phyloP scores from a whole-genome alignment of 92 coral and sea anemone species.

The Actinernus sp. region DNA sequence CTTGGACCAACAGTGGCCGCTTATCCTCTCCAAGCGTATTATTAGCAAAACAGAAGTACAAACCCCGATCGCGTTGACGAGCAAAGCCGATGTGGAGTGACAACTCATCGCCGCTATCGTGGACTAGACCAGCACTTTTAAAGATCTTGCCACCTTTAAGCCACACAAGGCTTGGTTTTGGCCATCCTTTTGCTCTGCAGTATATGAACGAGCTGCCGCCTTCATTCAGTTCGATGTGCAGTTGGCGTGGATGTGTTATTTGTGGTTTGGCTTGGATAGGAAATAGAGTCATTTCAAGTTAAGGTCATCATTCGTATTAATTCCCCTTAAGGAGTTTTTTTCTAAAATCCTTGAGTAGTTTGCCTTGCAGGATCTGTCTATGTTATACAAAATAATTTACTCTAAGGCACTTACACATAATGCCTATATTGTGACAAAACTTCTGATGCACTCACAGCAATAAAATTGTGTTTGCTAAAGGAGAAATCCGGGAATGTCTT shows the following conservation, averaged over 20 bases:
- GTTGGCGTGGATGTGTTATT: constrained; percentile 7
- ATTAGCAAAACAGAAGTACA: constrained; percentile 21
- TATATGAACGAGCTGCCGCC: constrained; percentile 6
- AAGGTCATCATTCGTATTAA: no score
- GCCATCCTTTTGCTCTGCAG: constrained; percentile 78
- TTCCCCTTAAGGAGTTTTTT: no score
- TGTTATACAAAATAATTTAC: no score
- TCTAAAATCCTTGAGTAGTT: no score
- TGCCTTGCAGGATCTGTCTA: no score
- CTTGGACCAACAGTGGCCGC: constrained; percentile 2
- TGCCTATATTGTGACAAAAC: no score
- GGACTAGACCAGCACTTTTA: neutral
- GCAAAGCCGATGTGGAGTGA: constrained; percentile 8
- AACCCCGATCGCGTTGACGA: constrained; percentile 2
- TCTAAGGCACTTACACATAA: no score
- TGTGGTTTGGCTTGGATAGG: constrained; percentile 7
- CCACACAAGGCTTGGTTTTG: constrained; percentile 55
- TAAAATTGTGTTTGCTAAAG: no score
- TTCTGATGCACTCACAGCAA: no score
- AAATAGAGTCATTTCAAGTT: no score
- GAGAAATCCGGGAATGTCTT: no score
- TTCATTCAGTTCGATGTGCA: neutral
- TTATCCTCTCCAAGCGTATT: constrained; percentile 13
- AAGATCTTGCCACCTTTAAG: constrained; percentile 26
- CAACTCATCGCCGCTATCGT: neutral